A percentile compares a stretch with the other conserved stretches of the same genome.
These are phyloP conservation scores for Brenthis hecate DNA, from an alignment of 2,888 invertebrate genomes.

Conservation along the genomic window DNA sequence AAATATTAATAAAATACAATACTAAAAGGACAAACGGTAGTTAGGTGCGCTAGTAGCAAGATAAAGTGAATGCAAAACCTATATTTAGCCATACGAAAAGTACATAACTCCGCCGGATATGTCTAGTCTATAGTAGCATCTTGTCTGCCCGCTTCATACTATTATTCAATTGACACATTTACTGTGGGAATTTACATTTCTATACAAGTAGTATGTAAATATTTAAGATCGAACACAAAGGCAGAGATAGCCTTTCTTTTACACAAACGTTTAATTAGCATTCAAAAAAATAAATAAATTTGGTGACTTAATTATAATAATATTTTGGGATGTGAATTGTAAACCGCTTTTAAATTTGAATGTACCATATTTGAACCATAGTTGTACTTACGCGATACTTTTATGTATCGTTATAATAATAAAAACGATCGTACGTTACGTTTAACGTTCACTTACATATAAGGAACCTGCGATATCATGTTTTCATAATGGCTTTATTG, in stretches of 20 bases:
- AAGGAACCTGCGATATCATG: too few relatives aligned
- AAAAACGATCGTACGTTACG: too few relatives aligned
- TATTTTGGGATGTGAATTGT: not conserved
- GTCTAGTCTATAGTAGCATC: slow-evolving; percentile 15
- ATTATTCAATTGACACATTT: slow-evolving; percentile 22
- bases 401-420: too few relatives aligned
- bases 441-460: too few relatives aligned
- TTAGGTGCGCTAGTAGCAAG: not conserved
- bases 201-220: slow-evolving; percentile 15
- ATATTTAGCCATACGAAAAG: not conserved
- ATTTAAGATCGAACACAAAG: slow-evolving; percentile 13
- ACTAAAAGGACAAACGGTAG: too few relatives aligned
- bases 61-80: not conserved
- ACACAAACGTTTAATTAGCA: slow-evolving; percentile 4
- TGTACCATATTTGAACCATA: not conserved
- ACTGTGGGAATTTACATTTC: slow-evolving; percentile 9
- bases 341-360: not conserved
- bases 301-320: slow-evolving; percentile 6
- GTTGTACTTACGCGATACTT: too few relatives aligned
- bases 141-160: not conserved
- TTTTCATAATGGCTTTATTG: too few relatives aligned
- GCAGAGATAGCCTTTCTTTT: slow-evolving; percentile 5
- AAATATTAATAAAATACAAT: too few relatives aligned
- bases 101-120: not conserved
- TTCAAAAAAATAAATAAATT: slow-evolving; percentile 4